Base-by-base conservation (phyloP, 2,113 vertebrate genomes). In the Dipodomys merriami region DNA sequence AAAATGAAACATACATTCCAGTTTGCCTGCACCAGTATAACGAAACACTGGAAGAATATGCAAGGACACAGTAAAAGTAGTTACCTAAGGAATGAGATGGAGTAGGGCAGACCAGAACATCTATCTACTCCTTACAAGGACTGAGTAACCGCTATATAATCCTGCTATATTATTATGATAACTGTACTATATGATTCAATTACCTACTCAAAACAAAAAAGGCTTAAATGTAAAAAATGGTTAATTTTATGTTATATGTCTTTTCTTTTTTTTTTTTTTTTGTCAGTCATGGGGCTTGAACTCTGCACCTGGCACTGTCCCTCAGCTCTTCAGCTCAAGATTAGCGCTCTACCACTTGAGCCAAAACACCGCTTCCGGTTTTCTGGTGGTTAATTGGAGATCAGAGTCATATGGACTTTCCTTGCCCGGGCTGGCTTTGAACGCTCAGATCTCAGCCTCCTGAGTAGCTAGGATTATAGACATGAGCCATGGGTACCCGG, bases 201-300 rank as follows among this genome's bases (percentile, higher is more conserved):
- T 82, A 91, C 27, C 72, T 91, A 64, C 64, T 86, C 72, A 89
- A 96, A 91, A 68, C 13, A 88, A 80, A 71, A 91, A 69, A 77
- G 78, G n/a, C 9, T 91, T 67, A 46, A 62, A 79, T 62, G 44
- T 73, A 86, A 74, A 81, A 85, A 5, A 78, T 29, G 23, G 27
- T 79, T 86, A 49, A 90, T 83, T 77, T 82, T 86, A 67, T 77
- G 20, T 83, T 22, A 35, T 13, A 15, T 81, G 23, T 35, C 77
- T 77, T 90, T 73, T 90, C 65, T 39, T 35, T 89, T 39, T 4
- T 39, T n/a, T n/a, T n/a, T 39, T 39, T 39, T 39, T 39, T 39
- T 39, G 39, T 39, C 5, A 39, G 39, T 39, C 5, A 5, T 39
- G 39, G 39, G 39, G 39, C 5, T 39, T 39, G 39, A 39, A 39